These are phyloP conservation scores for Bombus polaris DNA, from an alignment of 1,140 invertebrate genomes.

Conservation along the genomic window DNA sequence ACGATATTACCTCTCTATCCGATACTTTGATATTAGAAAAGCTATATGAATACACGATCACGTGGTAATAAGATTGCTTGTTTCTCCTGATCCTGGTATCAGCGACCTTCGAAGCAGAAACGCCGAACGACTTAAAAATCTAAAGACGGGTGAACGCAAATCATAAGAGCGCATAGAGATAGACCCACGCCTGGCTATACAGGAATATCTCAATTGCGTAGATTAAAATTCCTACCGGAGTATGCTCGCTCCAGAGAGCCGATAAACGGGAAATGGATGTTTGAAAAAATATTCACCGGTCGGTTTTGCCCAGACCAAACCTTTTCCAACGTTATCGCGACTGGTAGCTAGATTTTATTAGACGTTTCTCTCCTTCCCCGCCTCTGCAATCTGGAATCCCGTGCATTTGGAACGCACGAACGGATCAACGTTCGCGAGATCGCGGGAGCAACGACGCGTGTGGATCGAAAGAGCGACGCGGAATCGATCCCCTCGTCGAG, in stretches of 20 bases:
- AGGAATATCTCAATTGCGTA: slow-evolving; percentile 38
- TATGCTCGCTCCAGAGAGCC: neutral
- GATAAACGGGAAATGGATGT: slow-evolving; percentile 15
- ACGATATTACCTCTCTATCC: neutral
- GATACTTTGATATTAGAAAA: neutral
- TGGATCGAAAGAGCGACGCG: neutral
- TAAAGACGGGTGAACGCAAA: neutral
- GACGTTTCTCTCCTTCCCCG: neutral
- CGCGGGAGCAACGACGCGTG: slow-evolving; percentile 15
- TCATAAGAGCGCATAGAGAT: neutral
- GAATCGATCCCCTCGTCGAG: neutral
- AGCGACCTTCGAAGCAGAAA: neutral
- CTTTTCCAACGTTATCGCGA: neutral
- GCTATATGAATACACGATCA: too few relatives aligned
- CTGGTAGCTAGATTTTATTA: neutral
- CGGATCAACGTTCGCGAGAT: slow-evolving; percentile 13
- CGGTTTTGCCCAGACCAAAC: neutral
- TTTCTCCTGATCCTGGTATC: neutral
- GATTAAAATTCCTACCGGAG: slow-evolving; percentile 25
- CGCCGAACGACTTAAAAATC: neutral
- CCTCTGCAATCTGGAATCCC: neutral
- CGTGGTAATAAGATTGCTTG: neutral
- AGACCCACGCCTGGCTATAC: neutral
- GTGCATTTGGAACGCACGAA: slow-evolving; percentile 8
- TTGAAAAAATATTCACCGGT: neutral